Percentiles rank a stretch among this genome's conserved stretches.
Evolutionary conservation across 2,888 invertebrate species (phyloP).

Genomic region (Lycocerus yunnanus): DNA sequence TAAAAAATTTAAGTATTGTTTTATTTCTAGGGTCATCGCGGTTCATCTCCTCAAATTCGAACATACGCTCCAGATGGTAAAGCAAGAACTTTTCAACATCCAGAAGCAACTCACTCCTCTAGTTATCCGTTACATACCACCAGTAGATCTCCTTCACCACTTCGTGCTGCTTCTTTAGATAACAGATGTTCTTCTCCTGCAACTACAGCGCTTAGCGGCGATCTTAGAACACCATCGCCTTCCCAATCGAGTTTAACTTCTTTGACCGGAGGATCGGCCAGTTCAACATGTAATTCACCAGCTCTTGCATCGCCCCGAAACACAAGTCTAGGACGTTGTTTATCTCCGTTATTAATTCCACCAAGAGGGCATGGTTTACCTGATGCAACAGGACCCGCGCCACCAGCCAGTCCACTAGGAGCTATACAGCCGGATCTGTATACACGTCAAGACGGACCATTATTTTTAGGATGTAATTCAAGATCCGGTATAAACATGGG

Average conservation of each 20-base stretch:
- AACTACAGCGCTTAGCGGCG: constrained; percentile 45
- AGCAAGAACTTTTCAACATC: constrained; percentile 54
- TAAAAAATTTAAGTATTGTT: background rate
- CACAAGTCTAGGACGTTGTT: constrained; percentile 54
- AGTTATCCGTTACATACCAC: constrained; percentile 56
- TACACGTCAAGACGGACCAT: constrained; percentile 76
- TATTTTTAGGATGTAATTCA: constrained; percentile 68
- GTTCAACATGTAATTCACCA: constrained; percentile 54
- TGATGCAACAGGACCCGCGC: constrained; percentile 55
- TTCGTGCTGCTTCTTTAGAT: constrained; percentile 77
- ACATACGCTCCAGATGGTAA: constrained; percentile 84
- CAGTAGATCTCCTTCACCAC: constrained; percentile 77
- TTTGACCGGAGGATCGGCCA: constrained; percentile 55
- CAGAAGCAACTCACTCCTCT: constrained; percentile 50
- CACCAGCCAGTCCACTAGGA: constrained; percentile 69
- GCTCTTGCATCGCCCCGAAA: constrained; percentile 43
- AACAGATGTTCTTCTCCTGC: constrained; percentile 67
- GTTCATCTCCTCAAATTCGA: constrained; percentile 82
- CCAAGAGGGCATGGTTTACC: constrained; percentile 58
- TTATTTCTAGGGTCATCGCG: constrained; percentile 68
- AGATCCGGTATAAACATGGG: constrained; percentile 72
- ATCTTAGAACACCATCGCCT: constrained; percentile 64
- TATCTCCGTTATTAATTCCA: constrained; percentile 79
- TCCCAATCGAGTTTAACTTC: constrained; percentile 76
- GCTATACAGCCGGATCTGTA: constrained; percentile 88